These are phyloP conservation scores for Urocyon cinereoargenteus DNA, from an alignment of 2,797 vertebrate genomes.

Conservation along the genomic window DNA sequence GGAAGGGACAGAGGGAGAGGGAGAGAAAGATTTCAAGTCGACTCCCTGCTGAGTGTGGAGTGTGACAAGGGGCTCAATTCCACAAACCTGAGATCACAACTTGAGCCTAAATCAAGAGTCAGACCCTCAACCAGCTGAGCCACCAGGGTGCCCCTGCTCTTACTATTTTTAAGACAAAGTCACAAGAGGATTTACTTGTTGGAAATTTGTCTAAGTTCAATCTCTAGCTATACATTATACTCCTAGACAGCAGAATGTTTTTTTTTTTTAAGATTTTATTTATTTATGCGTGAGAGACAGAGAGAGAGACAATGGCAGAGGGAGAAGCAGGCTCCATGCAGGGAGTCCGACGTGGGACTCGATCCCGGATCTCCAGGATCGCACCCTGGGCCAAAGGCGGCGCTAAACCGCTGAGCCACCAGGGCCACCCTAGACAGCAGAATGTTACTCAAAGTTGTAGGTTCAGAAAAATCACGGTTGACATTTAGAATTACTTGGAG, in stretches of 20 bases:
- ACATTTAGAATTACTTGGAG: not conserved
- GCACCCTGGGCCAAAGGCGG: too few relatives aligned
- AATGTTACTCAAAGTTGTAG: not conserved
- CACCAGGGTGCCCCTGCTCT: not conserved
- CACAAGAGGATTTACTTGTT: not conserved
- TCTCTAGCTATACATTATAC: not conserved
- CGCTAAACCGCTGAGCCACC: too few relatives aligned
- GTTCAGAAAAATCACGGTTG: not conserved
- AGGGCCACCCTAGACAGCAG: too few relatives aligned
- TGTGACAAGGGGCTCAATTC: not conserved
- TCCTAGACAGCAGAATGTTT: not conserved
- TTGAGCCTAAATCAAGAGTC: not conserved
- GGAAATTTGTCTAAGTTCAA: not conserved
- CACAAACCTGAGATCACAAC: not conserved
- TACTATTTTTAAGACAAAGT: not conserved
- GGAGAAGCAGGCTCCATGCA: too few relatives aligned
- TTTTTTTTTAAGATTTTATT: too few relatives aligned
- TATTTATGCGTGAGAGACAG: too few relatives aligned
- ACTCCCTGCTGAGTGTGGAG: not conserved
- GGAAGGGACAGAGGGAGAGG: not conserved
- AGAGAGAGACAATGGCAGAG: too few relatives aligned
- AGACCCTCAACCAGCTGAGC: not conserved
- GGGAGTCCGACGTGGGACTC: too few relatives aligned
- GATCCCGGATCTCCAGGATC: too few relatives aligned
- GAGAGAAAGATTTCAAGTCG: not conserved